These are phyloP conservation scores for Elymnias hypermnestra DNA, from an alignment of 1,140 invertebrate species.

Conservation along the genomic window DNA sequence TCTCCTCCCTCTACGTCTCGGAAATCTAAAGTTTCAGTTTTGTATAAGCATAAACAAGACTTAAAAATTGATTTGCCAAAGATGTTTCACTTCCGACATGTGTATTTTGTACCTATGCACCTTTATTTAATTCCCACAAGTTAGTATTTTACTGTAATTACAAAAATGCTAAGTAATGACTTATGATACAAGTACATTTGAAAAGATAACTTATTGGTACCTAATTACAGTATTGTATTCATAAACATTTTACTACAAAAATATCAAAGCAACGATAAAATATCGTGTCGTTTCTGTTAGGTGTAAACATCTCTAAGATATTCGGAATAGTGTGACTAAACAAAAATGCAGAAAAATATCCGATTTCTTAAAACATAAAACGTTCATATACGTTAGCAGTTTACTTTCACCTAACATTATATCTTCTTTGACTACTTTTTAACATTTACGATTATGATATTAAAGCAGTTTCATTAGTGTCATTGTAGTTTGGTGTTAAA, in stretches of 20 bases:
- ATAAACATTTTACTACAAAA: no score
- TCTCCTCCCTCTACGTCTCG: no score
- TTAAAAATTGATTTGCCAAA: no score
- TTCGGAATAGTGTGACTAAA: neutral
- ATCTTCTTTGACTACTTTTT: neutral
- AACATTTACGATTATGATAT: neutral
- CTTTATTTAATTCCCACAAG: no score
- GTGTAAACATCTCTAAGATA: neutral
- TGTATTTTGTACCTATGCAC: no score
- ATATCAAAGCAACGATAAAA: neutral
- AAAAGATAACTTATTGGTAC: no score
- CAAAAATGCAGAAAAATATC: neutral
- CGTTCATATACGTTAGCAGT: neutral
- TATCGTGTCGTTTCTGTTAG: neutral
- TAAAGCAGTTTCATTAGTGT: neutral
- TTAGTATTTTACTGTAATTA: no score
- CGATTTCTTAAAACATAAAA: constrained; percentile 3
- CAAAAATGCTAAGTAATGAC: no score
- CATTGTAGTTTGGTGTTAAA: neutral
- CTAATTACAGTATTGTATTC: neutral
- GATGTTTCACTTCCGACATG: no score
- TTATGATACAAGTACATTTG: no score
- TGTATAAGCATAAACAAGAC: no score
- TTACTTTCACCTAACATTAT: constrained; percentile 2
- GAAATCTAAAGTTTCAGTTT: no score